Evolutionary conservation across 1,140 invertebrate genomes (phyloP).

Genomic region (Drosophila nigrodunni): DNA sequence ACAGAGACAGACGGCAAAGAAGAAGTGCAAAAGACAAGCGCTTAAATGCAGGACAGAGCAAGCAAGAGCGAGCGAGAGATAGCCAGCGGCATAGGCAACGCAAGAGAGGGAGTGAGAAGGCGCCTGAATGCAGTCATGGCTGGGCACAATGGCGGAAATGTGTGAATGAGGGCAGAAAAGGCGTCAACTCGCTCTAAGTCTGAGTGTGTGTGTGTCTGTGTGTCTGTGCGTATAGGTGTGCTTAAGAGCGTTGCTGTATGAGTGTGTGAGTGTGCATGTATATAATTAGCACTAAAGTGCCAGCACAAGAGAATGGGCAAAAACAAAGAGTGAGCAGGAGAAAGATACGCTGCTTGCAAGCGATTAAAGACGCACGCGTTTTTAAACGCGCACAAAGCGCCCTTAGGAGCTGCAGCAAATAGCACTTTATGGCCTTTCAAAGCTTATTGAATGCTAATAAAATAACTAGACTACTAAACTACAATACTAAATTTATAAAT

Average conservation of each 20-base stretch:
- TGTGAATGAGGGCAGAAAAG: slow-evolving; percentile 67
- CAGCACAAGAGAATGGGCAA: slow-evolving; percentile 1
- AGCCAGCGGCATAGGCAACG: neutral
- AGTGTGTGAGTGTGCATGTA: slow-evolving; percentile 22
- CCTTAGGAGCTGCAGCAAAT: slow-evolving; percentile 40
- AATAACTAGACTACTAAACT: too few species aligned
- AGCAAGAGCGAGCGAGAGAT: slow-evolving; percentile 19
- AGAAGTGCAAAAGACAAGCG: slow-evolving; percentile 11
- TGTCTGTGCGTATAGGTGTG: slow-evolving; percentile 2
- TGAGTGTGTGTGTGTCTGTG: neutral
- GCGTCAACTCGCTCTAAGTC: slow-evolving; percentile 38
- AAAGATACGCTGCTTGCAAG: neutral
- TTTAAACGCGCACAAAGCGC: slow-evolving; percentile 62
- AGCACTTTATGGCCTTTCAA: neutral
- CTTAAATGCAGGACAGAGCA: slow-evolving; percentile 16
- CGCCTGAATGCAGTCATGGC: slow-evolving; percentile 54
- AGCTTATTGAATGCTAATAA: too few species aligned
- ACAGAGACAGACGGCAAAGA: slow-evolving; percentile 6
- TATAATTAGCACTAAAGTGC: slow-evolving; percentile 67
- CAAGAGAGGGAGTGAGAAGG: slow-evolving; percentile 29
- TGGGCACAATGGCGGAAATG: slow-evolving; percentile 68
- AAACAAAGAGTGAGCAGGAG: neutral
- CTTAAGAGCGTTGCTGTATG: neutral
- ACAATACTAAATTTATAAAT: too few species aligned
- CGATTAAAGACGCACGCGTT: slow-evolving; percentile 34